A percentile compares a stretch with the other conserved stretches of the same genome.
Evolutionary conservation across 53 echinoderm and acorn worm genomes (phyloP).

Genomic region (Crossaster papposus): DNA sequence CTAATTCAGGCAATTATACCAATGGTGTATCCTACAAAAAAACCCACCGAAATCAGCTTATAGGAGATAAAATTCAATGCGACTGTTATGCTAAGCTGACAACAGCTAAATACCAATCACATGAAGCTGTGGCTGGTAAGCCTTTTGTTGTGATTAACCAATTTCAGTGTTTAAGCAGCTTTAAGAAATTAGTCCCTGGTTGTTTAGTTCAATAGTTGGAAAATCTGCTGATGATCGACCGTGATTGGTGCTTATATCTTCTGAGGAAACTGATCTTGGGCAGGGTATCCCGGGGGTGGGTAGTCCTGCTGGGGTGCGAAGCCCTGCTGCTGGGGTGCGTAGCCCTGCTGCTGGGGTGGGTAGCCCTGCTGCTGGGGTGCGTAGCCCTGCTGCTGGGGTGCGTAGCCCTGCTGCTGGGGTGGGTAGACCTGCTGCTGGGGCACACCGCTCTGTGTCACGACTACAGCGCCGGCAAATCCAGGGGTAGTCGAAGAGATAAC

Average conservation of each 20-base stretch:
- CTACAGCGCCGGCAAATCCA: not conserved
- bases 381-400: not conserved
- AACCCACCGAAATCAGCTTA: no score
- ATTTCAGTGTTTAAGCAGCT: no score
- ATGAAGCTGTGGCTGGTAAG: no score
- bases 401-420: not conserved
- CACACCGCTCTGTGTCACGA: constrained; percentile 13
- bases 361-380: not conserved
- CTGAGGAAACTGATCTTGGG: not conserved
- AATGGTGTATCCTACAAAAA: no score
- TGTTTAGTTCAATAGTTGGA: no score
- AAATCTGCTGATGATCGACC: no score
- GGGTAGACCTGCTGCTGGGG: not conserved
- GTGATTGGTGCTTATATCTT: not conserved
- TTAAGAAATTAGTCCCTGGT: no score
- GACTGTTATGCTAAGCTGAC: no score
- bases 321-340: not conserved
- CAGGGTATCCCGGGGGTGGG: not conserved
- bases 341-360: constrained; percentile 16
- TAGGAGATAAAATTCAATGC: no score
- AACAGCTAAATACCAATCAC: no score
- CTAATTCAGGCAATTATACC: no score
- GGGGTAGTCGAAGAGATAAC: not conserved
- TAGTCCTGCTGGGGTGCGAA: constrained; percentile 23
- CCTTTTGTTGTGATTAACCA: no score